These are phyloP conservation scores for Agrotis puta DNA, from an alignment of 2,888 invertebrate genomes.

Conservation along the genomic window DNA sequence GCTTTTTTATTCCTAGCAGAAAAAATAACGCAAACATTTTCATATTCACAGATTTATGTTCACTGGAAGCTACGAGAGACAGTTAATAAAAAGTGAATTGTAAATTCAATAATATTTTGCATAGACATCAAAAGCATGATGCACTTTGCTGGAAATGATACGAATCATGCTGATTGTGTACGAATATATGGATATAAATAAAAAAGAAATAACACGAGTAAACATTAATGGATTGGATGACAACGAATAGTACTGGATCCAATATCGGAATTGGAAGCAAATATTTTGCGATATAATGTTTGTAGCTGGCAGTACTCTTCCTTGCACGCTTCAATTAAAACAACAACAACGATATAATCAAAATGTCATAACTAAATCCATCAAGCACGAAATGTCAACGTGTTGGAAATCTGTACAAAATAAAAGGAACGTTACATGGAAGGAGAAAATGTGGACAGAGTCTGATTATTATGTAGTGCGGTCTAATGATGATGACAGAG, in stretches of 20 bases:
- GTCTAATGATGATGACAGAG: constrained; percentile 90
- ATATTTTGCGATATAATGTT: not conserved
- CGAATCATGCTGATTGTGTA: constrained; percentile 87
- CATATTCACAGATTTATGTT: constrained; percentile 64
- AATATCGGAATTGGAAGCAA: constrained; percentile 17
- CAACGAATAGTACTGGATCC: constrained; percentile 83
- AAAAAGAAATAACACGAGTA: constrained; percentile 74
- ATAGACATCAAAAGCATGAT: constrained; percentile 91
- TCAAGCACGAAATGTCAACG: constrained; percentile 83
- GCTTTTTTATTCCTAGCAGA: constrained; percentile 63
- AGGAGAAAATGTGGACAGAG: constrained; percentile 87
- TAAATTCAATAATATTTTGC: constrained; percentile 75
- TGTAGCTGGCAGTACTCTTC: constrained; percentile 78
- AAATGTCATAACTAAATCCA: constrained; percentile 79
- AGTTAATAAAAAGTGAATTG: constrained; percentile 69
- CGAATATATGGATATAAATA: constrained; percentile 79
- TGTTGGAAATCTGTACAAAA: constrained; percentile 78
- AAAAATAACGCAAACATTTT: constrained; percentile 60
- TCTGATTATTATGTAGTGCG: constrained; percentile 83
- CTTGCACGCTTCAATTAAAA: constrained; percentile 76
- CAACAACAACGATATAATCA: constrained; percentile 73
- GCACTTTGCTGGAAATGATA: constrained; percentile 85
- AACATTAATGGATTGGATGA: constrained; percentile 71
- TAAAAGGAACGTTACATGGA: constrained; percentile 78
- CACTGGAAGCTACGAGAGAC: constrained; percentile 74